Evolutionary conservation across 2,888 invertebrate species (phyloP).

Genomic region (Laspeyria flexula): DNA sequence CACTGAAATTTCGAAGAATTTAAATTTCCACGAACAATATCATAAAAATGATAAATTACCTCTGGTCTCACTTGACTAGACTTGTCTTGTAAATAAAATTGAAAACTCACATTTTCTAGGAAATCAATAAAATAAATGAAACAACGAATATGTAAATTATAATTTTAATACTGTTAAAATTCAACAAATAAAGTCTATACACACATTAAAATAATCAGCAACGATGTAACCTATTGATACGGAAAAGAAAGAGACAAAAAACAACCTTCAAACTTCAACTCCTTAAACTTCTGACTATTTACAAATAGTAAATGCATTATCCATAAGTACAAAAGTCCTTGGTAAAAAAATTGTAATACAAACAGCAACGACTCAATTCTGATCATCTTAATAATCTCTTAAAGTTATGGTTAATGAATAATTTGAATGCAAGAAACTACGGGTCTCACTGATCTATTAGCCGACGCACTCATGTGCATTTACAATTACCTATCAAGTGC

Average conservation of each 20-base stretch:
- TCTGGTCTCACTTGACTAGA: too few species aligned
- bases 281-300: slow-evolving; percentile 31
- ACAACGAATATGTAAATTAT: slow-evolving; percentile 37
- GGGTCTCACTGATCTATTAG: slow-evolving; percentile 11
- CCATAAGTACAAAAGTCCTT: slow-evolving; percentile 33
- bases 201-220: slow-evolving; percentile 65
- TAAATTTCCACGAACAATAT: too few species aligned
- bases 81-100: too few species aligned
- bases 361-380: slow-evolving; percentile 23
- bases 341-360: slow-evolving; percentile 26
- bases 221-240: slow-evolving; percentile 44
- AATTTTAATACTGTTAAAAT: slow-evolving; percentile 84
- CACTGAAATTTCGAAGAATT: too few species aligned
- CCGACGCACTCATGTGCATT: slow-evolving; percentile 28
- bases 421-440: slow-evolving; percentile 34
- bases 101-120: too few species aligned
- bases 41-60: too few species aligned
- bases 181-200: slow-evolving; percentile 81
- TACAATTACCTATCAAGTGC: slow-evolving; percentile 37
- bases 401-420: slow-evolving; percentile 26
- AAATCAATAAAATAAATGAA: slow-evolving; percentile 29
- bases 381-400: slow-evolving; percentile 14
- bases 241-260: slow-evolving; percentile 18
- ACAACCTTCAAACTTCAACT: too few species aligned
- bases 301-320: slow-evolving; percentile 41